phyloP scores from a whole-genome alignment of 2,113 vertebrate species.

The Erpornis zantholeuca region DNA sequence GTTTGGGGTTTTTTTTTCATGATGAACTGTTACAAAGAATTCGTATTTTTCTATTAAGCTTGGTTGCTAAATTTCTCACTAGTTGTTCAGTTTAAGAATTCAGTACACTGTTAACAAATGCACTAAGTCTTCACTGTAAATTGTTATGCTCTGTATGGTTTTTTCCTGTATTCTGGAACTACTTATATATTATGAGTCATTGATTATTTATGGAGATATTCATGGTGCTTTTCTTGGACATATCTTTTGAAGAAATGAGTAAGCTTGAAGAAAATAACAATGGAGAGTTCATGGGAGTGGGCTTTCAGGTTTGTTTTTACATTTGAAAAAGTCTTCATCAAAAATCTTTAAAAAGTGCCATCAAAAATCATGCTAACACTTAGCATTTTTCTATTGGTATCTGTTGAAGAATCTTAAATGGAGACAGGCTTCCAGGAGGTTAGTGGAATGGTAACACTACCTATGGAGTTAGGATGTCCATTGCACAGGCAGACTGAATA shows the following conservation, averaged over 20 bases:
- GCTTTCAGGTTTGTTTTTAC: neutral
- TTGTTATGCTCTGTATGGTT: neutral
- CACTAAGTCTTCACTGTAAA: neutral
- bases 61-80: neutral
- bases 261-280: neutral
- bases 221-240: constrained; percentile 25
- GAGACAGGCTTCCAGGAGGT: neutral
- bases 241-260: neutral
- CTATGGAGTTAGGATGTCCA: neutral
- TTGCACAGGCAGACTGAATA: neutral
- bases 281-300: neutral
- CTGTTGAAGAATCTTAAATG: neutral
- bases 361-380: neutral
- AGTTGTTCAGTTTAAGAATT: neutral
- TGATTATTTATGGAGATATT: constrained; percentile 21
- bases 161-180: constrained; percentile 20
- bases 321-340: neutral
- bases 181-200: neutral
- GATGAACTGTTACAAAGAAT: neutral
- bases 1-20: neutral
- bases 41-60: neutral
- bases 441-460: fast-evolving
- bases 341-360: no score
- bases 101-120: neutral
- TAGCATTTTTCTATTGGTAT: neutral